These are phyloP conservation scores for Coremacera marginata DNA, from an alignment of 2,888 invertebrate species.

Conservation along the genomic window DNA sequence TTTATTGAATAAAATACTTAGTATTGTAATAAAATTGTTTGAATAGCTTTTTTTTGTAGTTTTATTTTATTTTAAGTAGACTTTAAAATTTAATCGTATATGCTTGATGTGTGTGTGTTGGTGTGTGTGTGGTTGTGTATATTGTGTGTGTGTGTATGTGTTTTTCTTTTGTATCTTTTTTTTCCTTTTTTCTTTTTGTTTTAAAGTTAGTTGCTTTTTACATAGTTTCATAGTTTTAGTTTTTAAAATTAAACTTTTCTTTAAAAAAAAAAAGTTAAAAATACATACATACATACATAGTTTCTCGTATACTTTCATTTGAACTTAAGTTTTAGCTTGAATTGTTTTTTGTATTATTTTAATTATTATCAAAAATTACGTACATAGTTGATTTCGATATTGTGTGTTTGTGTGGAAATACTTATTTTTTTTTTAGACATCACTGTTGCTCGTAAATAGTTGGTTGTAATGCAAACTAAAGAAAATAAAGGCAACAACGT, in stretches of 20 bases:
- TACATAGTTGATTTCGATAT: slow-evolving; percentile 44
- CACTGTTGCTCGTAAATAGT: slow-evolving; percentile 30
- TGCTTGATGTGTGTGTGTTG: slow-evolving; percentile 52
- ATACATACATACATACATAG: slow-evolving; percentile 49
- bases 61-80: slow-evolving; percentile 28
- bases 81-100: slow-evolving; percentile 64
- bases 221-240: slow-evolving; percentile 29
- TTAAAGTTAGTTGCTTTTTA: slow-evolving; percentile 43
- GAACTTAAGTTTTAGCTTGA: slow-evolving; percentile 67
- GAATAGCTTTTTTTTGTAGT: slow-evolving; percentile 9
- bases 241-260: slow-evolving; percentile 54
- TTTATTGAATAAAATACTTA: slow-evolving; percentile 25
- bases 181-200: slow-evolving; percentile 32
- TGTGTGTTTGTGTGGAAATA: background rate
- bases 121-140: slow-evolving; percentile 38
- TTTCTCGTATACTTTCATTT: slow-evolving; percentile 70
- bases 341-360: slow-evolving; percentile 40
- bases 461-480: slow-evolving; percentile 6
- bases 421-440: slow-evolving; percentile 27
- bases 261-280: slow-evolving; percentile 51
- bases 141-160: slow-evolving; percentile 41
- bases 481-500: slow-evolving; percentile 22
- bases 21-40: slow-evolving; percentile 17
- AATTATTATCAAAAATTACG: slow-evolving; percentile 53
- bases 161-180: slow-evolving; percentile 27